Conservation (phyloP, 2,888 invertebrate species). For the Helleia helle region DNA sequence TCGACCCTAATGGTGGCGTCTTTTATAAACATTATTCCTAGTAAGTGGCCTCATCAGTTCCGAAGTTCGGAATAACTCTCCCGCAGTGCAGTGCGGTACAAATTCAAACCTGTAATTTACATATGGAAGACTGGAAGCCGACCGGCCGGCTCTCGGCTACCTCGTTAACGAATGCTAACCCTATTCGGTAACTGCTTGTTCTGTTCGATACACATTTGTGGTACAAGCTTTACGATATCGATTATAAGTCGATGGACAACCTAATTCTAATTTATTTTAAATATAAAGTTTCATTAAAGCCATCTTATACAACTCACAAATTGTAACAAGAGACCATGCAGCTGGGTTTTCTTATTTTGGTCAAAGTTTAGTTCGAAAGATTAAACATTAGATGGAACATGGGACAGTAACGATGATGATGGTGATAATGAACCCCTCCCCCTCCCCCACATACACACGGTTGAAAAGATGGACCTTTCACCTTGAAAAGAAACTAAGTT, state of each 20-base stretch:
- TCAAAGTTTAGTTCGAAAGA: no score
- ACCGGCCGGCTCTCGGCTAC: constrained; percentile 24
- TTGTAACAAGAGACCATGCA: no score
- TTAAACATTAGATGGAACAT: no score
- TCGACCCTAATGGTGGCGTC: constrained; percentile 1
- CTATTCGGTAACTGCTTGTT: constrained; percentile 29
- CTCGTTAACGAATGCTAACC: constrained; percentile 36
- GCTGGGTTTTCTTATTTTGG: no score
- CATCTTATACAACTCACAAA: no score
- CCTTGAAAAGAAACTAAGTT: no score
- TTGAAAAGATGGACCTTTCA: no score
- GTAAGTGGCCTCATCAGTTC: constrained; percentile 33
- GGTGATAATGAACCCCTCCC: no score
- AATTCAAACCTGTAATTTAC: constrained; percentile 54
- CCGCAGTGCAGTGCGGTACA: constrained; percentile 32
- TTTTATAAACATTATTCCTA: constrained; percentile 25
- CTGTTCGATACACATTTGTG: constrained; percentile 9
- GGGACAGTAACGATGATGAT: no score
- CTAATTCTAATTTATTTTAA: constrained; percentile 2
- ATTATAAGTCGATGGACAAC: background rate
- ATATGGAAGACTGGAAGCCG: constrained; percentile 47
- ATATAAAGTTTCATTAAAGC: no score
- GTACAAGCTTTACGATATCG: constrained; percentile 6
- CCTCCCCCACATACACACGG: no score
- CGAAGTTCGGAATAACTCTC: constrained; percentile 23